Evolutionary conservation across 2,888 invertebrate genomes (phyloP), one percentile per base, ranked within the genome.

Genomic region (Pollenia amentaria): DNA sequence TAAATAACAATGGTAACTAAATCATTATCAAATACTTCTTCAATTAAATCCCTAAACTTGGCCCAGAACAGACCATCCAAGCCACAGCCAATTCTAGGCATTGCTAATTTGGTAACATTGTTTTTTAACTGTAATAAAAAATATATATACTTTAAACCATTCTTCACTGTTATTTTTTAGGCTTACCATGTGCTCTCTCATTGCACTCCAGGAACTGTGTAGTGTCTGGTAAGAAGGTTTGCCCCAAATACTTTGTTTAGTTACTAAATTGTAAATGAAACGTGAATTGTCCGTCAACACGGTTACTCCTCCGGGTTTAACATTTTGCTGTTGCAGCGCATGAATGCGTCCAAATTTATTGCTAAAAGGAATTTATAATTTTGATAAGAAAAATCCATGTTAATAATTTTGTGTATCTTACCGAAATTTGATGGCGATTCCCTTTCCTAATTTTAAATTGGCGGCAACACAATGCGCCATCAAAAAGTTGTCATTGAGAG

Each of bases 1-100:
- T 94, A 95, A 44, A 95, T 93, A n/a, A 92, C 90, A 88, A 95
- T 94, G 79, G 94, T 92, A 40, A 94, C 85, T 6, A 92, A 90
- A 69, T 93, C 91, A 70, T 94, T 92, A 38, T 88, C 84, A 90
- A 96, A 96, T 12, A 95, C 91, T 85, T 94, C 93, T 42, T 93
- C 92, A 1, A 96, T 89, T 89, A 94, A 93, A 3, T 92, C 90
- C 84, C 94, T 94, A 0, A 96, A 96, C 79, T 93, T 92, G 0
- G 87, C 84, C 96, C 96, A 96, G 60, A 94, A 91, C 4, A 96
- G 92, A 7, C 94, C 92, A 90, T 96, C 96, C 57, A 96, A 91
- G 4, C 96, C 96, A 91, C 96, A 96, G 0, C 96, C 96, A 81
- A 96, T 94, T 88, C 94, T 92, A 0, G 96, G 96, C 92, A 96